phyloP scores from a whole-genome alignment of 2,797 vertebrate genomes.

The Falco novaeseelandiae region DNA sequence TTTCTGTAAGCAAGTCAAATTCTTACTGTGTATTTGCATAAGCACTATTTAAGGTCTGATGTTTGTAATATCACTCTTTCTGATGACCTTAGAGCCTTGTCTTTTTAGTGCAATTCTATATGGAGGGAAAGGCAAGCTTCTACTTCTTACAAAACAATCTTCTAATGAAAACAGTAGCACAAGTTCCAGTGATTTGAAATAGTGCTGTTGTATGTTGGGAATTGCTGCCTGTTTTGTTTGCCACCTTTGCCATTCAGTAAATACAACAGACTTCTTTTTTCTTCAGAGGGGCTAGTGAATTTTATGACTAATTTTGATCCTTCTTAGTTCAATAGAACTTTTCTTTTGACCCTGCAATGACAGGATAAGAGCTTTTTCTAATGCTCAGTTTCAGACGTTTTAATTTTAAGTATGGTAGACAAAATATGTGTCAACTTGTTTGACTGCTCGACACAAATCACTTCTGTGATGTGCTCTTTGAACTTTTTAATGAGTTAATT shows the following conservation, averaged over 20 bases:
- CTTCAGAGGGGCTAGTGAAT: background rate
- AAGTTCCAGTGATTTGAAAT: background rate
- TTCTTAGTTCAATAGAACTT: background rate
- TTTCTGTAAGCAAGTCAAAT: background rate
- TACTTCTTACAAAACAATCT: too few relatives aligned
- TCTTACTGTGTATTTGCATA: background rate
- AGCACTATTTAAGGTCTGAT: background rate
- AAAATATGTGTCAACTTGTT: background rate
- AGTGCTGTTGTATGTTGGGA: background rate
- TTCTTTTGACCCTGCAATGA: background rate
- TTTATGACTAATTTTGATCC: background rate
- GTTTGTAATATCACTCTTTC: background rate
- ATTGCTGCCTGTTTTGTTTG: background rate
- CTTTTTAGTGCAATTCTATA: background rate
- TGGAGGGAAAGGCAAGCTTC: background rate
- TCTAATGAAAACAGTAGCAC: background rate
- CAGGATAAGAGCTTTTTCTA: background rate
- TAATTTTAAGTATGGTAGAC: background rate
- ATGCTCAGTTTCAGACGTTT: background rate
- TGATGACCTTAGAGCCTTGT: background rate
- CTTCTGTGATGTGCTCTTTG: background rate
- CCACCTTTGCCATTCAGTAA: background rate
- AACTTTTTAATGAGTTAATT: background rate
- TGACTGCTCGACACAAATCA: rapidly evolving
- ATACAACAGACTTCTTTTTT: background rate